Percentiles rank a stretch among this genome's conserved stretches.
Evolutionary conservation across 2,113 vertebrate genomes (phyloP).

Genomic region (Elaphurus davidianus): DNA sequence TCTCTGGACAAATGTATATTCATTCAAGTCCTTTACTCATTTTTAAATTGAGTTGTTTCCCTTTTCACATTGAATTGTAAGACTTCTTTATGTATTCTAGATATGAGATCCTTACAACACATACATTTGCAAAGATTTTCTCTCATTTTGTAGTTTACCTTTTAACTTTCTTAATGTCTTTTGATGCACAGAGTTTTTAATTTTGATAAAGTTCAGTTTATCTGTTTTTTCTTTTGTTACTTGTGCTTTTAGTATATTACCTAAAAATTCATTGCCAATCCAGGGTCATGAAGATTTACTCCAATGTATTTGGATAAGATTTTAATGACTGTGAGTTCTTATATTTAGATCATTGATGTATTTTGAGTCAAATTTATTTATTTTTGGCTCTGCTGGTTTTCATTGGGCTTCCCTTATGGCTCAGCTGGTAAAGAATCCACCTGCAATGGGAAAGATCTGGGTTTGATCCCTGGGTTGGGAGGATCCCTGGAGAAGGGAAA

Average conservation of each 20-base stretch:
- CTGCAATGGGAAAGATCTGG: not conserved
- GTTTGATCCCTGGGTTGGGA: not conserved
- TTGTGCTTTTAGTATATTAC: not conserved
- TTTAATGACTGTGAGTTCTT: not conserved
- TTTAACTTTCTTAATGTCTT: not conserved
- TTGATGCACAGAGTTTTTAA: not conserved
- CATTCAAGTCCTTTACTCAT: not conserved
- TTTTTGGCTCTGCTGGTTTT: not conserved
- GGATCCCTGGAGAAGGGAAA: not conserved
- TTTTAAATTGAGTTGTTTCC: not conserved
- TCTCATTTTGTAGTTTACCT: not conserved
- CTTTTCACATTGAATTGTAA: constrained; percentile 14
- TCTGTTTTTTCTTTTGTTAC: not conserved
- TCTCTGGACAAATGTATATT: not conserved
- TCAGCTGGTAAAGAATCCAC: not conserved
- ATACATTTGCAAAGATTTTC: not conserved
- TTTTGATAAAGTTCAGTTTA: not conserved
- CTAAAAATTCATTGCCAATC: not conserved
- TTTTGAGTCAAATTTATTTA: not conserved
- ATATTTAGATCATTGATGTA: not conserved
- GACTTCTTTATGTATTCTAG: not conserved
- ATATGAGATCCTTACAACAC: not conserved
- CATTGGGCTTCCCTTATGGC: not conserved
- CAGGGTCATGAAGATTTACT: not conserved
- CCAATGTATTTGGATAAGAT: not conserved